Evolutionary conservation across 2,797 vertebrate species (phyloP), one percentile per base, ranked within the genome.

Genomic region (Jordanella pulchra): DNA sequence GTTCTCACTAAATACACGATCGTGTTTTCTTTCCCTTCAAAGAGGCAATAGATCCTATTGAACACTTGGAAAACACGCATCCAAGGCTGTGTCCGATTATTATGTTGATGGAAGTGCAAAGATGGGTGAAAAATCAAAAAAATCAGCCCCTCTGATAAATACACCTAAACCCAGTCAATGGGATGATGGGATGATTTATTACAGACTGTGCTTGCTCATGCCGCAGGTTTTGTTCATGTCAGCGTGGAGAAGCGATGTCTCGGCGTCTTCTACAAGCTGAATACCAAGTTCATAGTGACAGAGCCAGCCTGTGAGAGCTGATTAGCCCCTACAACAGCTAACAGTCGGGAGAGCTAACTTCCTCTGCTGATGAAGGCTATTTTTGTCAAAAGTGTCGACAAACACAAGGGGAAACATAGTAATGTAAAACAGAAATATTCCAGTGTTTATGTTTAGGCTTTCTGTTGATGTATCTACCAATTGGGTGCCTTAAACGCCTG

Each of bases 241-340:
- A 55, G 71, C n/a, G 14, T 32, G 73, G 23, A 72, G 61, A 56
- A 64, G 60, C 75, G 64, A 76, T 54, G 72, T 78, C 65, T 79
- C 65, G 39, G 42, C 30, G 73, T 75, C 65, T 71, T 69, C 76
- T 39, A 72, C 79, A 58, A 78, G 17, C 87, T 71, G 87, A 91
- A 90, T 84, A 89, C 88, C 85, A 90, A 91, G 86, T 92, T 83
- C 79, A 82, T 84, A 47, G 72, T 77, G 76, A 86, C 89, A 85
- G 81, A 67, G 80, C 71, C 74, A 83, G 78, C 32, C 86, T 85
- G 74, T 79, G 79, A 67, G 83, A 72, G 80, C 17, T 69, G 68
- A 76, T 86, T 78, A 89, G 82, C 86, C 60, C 55, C 72, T 56
- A 61, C 71, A 28, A 66, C 70, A 85, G 89, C 86, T 87, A 85